phyloP scores from a whole-genome alignment of 2,888 invertebrate genomes.

The Osmoderma eremita region DNA sequence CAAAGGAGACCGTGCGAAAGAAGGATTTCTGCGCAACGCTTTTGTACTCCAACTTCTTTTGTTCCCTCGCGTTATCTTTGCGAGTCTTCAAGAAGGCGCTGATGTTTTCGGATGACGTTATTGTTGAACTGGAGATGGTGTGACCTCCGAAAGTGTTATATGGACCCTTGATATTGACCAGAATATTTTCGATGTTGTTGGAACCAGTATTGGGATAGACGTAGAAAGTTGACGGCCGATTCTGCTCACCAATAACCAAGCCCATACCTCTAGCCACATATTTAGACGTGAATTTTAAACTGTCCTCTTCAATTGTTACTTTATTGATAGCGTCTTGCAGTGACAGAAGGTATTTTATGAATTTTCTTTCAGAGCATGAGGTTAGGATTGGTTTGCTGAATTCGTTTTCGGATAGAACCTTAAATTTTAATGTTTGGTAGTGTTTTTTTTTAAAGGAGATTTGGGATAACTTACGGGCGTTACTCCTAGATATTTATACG shows the following conservation, averaged over 20 bases:
- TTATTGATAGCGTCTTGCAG: constrained; percentile 61
- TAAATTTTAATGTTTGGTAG: constrained; percentile 54
- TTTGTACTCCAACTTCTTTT: constrained; percentile 35
- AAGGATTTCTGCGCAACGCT: constrained; percentile 46
- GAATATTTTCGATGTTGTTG: constrained; percentile 49
- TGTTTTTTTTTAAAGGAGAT: constrained; percentile 11
- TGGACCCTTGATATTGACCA: constrained; percentile 59
- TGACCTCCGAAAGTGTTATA: constrained; percentile 56
- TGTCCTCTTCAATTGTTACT: constrained; percentile 47
- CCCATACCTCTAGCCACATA: constrained; percentile 73
- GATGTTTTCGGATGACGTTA: constrained; percentile 16
- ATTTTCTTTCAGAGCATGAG: constrained; percentile 68
- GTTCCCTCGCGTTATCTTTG: constrained; percentile 38
- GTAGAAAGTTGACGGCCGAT: constrained; percentile 69
- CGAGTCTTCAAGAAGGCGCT: constrained; percentile 37
- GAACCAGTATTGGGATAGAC: constrained; percentile 62
- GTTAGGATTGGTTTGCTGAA: constrained; percentile 65
- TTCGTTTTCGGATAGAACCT: constrained; percentile 70
- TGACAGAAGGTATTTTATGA: constrained; percentile 67
- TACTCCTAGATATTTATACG: constrained; percentile 71
- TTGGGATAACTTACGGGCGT: constrained; percentile 64
- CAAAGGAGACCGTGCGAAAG: constrained; percentile 47
- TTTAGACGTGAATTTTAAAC: constrained; percentile 62
- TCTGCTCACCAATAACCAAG: constrained; percentile 68
- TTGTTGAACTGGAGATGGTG: constrained; percentile 50